Base-by-base conservation (phyloP, 2,888 invertebrate species). In the Mactromeris polynyma region DNA sequence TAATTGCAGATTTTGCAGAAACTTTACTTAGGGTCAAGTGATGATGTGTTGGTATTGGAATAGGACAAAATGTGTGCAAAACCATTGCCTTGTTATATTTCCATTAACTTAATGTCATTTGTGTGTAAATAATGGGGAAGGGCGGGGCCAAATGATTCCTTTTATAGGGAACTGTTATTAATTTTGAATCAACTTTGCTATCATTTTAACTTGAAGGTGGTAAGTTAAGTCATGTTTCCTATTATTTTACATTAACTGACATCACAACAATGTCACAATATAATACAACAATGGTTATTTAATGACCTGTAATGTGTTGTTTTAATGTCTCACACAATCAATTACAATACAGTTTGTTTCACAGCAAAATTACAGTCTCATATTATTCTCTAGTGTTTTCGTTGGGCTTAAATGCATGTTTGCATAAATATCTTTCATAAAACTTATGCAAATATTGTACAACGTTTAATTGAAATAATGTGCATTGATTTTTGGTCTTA, bases 401-500 rank as follows among this genome's bases (percentile, higher is more conserved):
- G 31, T 81, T 51, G 26, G 17, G 81, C 21, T 81, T 81, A 81
- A 81, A 33, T 31, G 51, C 81, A 51, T 81, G 54, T 81, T 81
- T 81, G 54, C 81, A 42, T 19, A 81, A 51, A 51, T 54, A 36
- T 54, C 38, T 81, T 51, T 51, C 21, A 33, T 54, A 54, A 81
- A 51, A 54, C 21, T 81, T 81, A 33, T 46, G 81, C 81, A 81
- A 81, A 81, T 42, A 81, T 33, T 81, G 26, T 46, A 40, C 54
- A 33, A 21, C n/a, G 9, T 26, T 51, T 51, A 81, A 51, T 51
- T 81, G 46, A 51, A 51, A 81, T 81, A 46, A 54, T n/a, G 14
- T 36, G 42, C 40, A 79, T 79, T 79, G 79, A 79, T 42, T 46
- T 79, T 79, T 73, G 31, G 31, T 36, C 73, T 73, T 73, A 73